Conservation (phyloP, 2,797 vertebrate species). For the Lophius americanus region DNA sequence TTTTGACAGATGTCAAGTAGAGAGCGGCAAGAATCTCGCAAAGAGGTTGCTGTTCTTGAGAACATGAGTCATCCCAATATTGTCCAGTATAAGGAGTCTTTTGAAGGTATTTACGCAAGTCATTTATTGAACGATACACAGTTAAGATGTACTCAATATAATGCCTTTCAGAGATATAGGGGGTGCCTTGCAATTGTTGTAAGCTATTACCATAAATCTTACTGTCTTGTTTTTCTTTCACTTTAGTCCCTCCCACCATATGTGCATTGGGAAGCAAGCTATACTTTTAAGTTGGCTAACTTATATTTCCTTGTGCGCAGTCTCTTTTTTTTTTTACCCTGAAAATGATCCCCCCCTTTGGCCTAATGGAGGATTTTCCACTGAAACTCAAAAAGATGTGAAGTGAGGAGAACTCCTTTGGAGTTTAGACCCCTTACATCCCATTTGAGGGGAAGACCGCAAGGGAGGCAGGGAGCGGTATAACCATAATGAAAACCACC, state of each 20-base stretch:
- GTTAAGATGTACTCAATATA: background rate
- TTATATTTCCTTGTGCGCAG: no score
- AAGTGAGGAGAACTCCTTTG: background rate
- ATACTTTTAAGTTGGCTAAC: no score
- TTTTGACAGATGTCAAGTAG: constrained; percentile 91
- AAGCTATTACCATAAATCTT: no score
- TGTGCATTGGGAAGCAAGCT: no score
- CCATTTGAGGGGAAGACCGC: background rate
- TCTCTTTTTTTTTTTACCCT: no score
- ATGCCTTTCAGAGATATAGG: no score
- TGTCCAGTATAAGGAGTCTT: constrained; percentile 95
- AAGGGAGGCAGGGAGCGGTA: background rate
- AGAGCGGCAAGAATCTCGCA: constrained; percentile 95
- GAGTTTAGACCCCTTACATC: no score
- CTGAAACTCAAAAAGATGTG: background rate
- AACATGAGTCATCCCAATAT: constrained; percentile 99
- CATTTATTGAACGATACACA: background rate
- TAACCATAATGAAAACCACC: background rate
- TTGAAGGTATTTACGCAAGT: constrained; percentile 88
- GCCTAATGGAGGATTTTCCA: no score
- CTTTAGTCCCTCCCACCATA: no score
- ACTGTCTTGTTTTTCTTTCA: no score
- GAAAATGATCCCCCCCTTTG: no score
- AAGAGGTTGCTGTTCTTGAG: constrained; percentile 94
- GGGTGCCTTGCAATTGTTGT: no score